Base-by-base conservation (phyloP, 2,888 invertebrate species). In the Neuroscelio doddi region DNA sequence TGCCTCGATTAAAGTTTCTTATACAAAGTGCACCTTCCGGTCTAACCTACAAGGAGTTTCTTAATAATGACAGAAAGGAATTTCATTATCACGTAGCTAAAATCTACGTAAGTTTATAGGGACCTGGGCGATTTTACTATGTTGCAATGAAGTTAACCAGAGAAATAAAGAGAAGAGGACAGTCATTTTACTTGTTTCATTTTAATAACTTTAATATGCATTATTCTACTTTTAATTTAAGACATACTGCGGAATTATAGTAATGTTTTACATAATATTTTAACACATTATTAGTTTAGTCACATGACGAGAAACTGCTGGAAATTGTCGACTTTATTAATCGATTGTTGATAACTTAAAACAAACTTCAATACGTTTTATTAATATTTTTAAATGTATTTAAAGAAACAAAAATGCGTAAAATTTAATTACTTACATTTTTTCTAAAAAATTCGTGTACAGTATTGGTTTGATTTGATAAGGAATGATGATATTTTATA, bases 51-150 rank as follows among this genome's bases (percentile, higher is more conserved):
- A 38, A 49, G 52, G 36, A 52, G 46, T 52, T 52, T 52, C 52
- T 59, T 59, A 59, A 52, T 52, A 41, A 51, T 59, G 52, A 34
- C 34, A 47, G 52, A 51, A 52, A 52, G 52, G 52, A 59, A 52
- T 59, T 59, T 59, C 59, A 59, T 59, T 59, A 59, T 16, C 42
- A 36, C 46, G 47, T 46, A 46, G 50, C 45, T 42, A 42, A 61
- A 53, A 49, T 53, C 42, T 53, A 44, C 49, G 38, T 47, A 27
- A 53, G 36, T 29, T 61, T 41, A 42, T 49, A 34, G 29, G 27
- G 41, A 34, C 34, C 26, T 10, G 30, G 12, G 17, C 45, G 38
- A 45, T 59, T 44, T 53, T 53, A 53, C 44, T 53, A 38, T 10
- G 14, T 36, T 45, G 34, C 38, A 45, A 53, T 36, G 29, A 44